Evolutionary conservation across 2,797 vertebrate genomes (phyloP).

Genomic region (Bradypodion ventrale): DNA sequence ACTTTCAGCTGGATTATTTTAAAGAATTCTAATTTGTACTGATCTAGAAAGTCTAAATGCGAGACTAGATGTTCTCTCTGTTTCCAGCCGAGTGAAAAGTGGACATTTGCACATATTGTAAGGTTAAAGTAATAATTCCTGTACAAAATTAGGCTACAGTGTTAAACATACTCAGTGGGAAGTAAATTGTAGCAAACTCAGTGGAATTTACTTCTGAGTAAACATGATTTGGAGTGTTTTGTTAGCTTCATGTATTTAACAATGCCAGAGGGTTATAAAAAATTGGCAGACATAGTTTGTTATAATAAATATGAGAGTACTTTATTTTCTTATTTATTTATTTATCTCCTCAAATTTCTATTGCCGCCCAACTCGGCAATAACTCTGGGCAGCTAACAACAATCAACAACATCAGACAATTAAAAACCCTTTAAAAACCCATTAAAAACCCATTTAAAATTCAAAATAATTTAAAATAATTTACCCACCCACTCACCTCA

Average conservation of each 20-base stretch:
- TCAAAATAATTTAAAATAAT: too few relatives aligned
- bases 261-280: not conserved
- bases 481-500: too few relatives aligned
- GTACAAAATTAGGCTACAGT: slow-evolving; percentile 11
- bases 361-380: too few relatives aligned
- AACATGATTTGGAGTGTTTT: not conserved
- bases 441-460: too few relatives aligned
- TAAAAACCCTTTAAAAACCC: too few relatives aligned
- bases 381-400: too few relatives aligned
- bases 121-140: slow-evolving; percentile 42
- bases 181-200: not conserved
- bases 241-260: accelerated
- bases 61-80: slow-evolving; percentile 53
- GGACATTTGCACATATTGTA: slow-evolving; percentile 61
- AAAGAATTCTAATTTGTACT: slow-evolving; percentile 64
- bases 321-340: accelerated
- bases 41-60: slow-evolving; percentile 67
- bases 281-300: accelerated
- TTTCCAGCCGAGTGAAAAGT: slow-evolving; percentile 56
- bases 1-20: slow-evolving; percentile 62
- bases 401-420: too few relatives aligned
- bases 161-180: not conserved
- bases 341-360: too few relatives aligned
- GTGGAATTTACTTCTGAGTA: not conserved
- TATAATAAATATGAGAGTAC: not conserved